phyloP scores from a whole-genome alignment of 2,888 invertebrate species.

The Lasiommata megera region DNA sequence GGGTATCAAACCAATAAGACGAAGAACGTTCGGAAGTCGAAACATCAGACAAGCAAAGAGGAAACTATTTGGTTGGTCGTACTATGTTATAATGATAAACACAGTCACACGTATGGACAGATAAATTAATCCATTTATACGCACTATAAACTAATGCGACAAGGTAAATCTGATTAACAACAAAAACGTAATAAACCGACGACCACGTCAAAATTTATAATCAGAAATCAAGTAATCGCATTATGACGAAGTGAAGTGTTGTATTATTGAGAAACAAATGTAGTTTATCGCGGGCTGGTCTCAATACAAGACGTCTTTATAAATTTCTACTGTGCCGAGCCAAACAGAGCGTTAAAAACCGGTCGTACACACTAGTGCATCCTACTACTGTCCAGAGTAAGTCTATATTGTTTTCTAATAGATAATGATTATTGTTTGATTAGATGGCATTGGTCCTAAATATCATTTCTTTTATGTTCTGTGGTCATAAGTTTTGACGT shows the following conservation, averaged over 20 bases:
- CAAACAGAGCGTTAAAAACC: slow-evolving; percentile 33
- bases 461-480: background rate
- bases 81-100: no score
- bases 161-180: background rate
- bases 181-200: background rate
- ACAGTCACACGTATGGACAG: no score
- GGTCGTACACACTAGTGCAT: slow-evolving; percentile 28
- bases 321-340: slow-evolving; percentile 2
- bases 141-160: background rate
- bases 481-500: background rate
- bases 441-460: background rate
- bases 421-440: background rate
- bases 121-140: no score
- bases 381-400: slow-evolving; percentile 14
- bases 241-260: slow-evolving; percentile 19
- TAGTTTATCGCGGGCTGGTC: slow-evolving; percentile 28
- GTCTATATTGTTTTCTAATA: slow-evolving; percentile 11
- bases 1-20: no score
- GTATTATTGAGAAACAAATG: slow-evolving; percentile 27
- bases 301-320: slow-evolving; percentile 28
- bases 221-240: slow-evolving; percentile 20
- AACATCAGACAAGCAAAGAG: no score
- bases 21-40: no score
- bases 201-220: slow-evolving; percentile 25
- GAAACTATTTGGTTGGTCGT: no score